Evolutionary conservation across 2,888 invertebrate species (phyloP).

Genomic region (Pseudococcus longispinus): DNA sequence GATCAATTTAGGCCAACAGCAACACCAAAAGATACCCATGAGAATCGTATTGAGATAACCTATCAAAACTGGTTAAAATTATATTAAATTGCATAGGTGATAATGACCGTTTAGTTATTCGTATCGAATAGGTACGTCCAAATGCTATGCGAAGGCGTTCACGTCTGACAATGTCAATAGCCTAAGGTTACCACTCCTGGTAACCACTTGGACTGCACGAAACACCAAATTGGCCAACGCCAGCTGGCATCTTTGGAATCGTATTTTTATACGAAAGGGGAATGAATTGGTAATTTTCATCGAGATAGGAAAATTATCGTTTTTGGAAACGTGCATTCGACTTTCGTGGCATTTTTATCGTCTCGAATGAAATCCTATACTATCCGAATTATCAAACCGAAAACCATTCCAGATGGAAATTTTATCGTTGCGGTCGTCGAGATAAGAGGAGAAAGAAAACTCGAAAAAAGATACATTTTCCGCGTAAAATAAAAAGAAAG

Average conservation of each 20-base stretch:
- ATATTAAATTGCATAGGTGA: neutral
- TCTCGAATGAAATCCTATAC: neutral
- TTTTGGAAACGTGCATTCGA: neutral
- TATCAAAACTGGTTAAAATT: neutral
- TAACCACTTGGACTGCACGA: neutral
- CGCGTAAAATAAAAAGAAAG: constrained; percentile 26
- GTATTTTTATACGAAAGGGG: neutral
- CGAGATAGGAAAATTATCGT: neutral
- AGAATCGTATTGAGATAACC: neutral
- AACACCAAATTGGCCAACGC: neutral
- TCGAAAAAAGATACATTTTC: neutral
- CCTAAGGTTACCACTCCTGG: neutral
- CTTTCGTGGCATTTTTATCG: neutral
- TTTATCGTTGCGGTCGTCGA: neutral
- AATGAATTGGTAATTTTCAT: neutral
- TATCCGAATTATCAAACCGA: neutral
- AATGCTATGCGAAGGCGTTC: neutral
- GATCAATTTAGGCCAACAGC: neutral
- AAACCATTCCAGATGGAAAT: neutral
- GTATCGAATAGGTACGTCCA: neutral
- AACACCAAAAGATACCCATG: neutral
- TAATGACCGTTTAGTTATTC: neutral
- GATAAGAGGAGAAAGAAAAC: neutral
- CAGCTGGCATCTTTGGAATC: neutral
- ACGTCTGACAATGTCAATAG: neutral